Evolutionary conservation across 2,113 vertebrate genomes (phyloP).

Genomic region (Lucifuga dentata): DNA sequence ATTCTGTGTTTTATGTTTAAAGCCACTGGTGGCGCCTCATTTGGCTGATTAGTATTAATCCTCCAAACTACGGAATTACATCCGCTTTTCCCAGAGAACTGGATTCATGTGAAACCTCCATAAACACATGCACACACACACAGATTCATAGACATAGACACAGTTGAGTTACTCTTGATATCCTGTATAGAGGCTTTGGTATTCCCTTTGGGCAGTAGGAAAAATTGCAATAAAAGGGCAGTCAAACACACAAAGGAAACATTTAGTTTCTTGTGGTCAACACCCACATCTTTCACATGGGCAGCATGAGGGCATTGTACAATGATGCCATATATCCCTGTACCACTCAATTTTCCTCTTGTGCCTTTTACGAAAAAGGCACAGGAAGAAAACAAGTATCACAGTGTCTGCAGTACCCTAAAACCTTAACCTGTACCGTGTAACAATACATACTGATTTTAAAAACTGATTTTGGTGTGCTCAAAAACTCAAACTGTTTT

Average conservation of each 20-base stretch:
- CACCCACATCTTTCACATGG: constrained; percentile 65
- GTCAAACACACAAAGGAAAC: constrained; percentile 41
- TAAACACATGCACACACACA: background rate
- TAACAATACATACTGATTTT: background rate
- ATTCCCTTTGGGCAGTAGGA: constrained; percentile 18
- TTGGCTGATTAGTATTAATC: constrained; percentile 33
- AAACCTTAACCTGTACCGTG: constrained; percentile 6
- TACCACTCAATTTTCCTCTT: background rate
- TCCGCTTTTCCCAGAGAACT: constrained; percentile 57
- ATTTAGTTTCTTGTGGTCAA: constrained; percentile 45
- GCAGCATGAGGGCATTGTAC: constrained; percentile 28
- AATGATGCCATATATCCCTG: background rate
- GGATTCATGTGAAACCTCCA: constrained; percentile 19
- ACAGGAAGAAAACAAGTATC: no score
- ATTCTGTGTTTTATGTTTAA: background rate
- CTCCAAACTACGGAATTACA: constrained; percentile 31
- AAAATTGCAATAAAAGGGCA: background rate
- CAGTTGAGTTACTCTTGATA: constrained; percentile 24
- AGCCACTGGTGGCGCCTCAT: constrained; percentile 1
- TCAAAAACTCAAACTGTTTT: no score
- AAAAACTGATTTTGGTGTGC: no score
- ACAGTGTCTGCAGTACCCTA: background rate
- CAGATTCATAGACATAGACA: background rate
- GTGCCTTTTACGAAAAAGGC: constrained; percentile 3
- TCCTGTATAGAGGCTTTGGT: constrained; percentile 23